Conservation (phyloP, 2,888 invertebrate species). For the Ichneumoninae sp. region DNA sequence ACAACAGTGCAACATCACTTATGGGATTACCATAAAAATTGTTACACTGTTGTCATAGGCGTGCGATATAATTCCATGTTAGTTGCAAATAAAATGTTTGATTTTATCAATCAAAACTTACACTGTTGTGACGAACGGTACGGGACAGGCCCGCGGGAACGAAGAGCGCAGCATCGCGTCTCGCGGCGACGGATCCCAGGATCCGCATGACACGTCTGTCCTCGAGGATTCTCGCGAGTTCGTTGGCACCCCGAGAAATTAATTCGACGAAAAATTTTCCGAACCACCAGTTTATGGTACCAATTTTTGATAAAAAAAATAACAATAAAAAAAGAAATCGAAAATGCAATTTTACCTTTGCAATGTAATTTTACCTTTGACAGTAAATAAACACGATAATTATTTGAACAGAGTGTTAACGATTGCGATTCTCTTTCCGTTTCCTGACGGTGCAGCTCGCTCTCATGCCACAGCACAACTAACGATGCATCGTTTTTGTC, state of each 20-base stretch:
- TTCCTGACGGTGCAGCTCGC: conserved; percentile 35
- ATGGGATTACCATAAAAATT: no score
- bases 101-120: conserved; percentile 34
- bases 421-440: conserved; percentile 19
- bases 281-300: background rate
- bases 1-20: no score
- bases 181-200: conserved; percentile 65
- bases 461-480: conserved; percentile 43
- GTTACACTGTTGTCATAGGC: no score
- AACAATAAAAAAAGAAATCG: no score
- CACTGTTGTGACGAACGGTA: conserved; percentile 62
- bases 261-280: background rate
- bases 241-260: background rate
- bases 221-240: conserved; percentile 1
- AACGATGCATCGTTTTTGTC: conserved; percentile 20
- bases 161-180: conserved; percentile 63
- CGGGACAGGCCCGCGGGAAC: conserved; percentile 50
- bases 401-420: background rate
- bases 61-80: background rate
- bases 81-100: background rate
- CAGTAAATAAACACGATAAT: background rate
- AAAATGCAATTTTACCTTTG: background rate
- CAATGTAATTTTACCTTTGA: background rate
- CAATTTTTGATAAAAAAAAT: background rate
- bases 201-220: conserved; percentile 70